Conservation (phyloP, 2,797 vertebrate species). For the Microctenopoma stevenorrisi region DNA sequence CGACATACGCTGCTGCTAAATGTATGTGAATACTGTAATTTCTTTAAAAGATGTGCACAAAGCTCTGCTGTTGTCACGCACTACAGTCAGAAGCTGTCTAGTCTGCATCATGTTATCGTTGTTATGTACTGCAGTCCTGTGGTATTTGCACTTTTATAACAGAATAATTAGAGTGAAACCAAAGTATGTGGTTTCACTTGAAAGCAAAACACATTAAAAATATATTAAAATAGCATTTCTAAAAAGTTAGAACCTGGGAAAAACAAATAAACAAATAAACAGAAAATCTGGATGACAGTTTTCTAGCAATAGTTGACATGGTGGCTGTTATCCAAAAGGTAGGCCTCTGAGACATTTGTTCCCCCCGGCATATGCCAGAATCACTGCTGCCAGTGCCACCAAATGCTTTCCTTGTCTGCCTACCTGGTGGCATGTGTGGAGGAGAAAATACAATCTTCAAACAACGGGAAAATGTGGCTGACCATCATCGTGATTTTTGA, state of each 20-base stretch:
- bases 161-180: neutral
- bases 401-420: slow-evolving; percentile 70
- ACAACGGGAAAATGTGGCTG: slow-evolving; percentile 32
- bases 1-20: neutral
- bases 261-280: neutral
- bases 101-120: too few relatives aligned
- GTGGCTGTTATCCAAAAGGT: slow-evolving; percentile 72
- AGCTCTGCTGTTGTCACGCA: neutral
- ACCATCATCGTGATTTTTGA: slow-evolving; percentile 48
- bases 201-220: neutral
- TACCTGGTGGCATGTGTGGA: slow-evolving; percentile 50
- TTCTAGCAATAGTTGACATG: slow-evolving; percentile 45
- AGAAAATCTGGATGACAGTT: slow-evolving; percentile 18
- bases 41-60: slow-evolving; percentile 7
- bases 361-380: slow-evolving; percentile 76
- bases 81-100: too few relatives aligned
- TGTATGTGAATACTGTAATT: slow-evolving; percentile 10
- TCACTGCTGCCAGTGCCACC: slow-evolving; percentile 71
- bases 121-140: neutral
- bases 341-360: slow-evolving; percentile 79
- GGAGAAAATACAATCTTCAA: slow-evolving; percentile 41
- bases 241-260: neutral
- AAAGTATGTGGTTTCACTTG: neutral
- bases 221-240: neutral
- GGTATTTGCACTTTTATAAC: neutral